phyloP scores from a whole-genome alignment of 2,888 invertebrate species.

The Oscheius sp. region DNA sequence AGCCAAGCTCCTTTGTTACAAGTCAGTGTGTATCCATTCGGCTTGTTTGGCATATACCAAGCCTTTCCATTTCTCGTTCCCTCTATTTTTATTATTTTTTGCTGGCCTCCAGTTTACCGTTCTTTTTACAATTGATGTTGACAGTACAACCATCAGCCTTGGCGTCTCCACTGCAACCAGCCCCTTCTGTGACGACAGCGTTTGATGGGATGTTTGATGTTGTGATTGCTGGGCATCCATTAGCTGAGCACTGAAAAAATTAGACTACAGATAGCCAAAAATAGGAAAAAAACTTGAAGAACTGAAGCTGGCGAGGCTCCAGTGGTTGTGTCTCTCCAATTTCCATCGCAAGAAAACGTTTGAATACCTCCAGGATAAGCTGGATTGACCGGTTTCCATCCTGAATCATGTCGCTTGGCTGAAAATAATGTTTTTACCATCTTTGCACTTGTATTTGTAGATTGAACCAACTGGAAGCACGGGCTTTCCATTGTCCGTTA shows the following conservation, averaged over 20 bases:
- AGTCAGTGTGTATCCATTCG: constrained; percentile 10
- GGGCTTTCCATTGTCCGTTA: background rate
- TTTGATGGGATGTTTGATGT: background rate
- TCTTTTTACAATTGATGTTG: constrained; percentile 1
- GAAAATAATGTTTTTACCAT: background rate
- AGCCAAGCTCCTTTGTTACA: constrained; percentile 15
- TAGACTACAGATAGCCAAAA: background rate
- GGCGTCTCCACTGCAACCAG: background rate
- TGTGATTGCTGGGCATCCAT: constrained; percentile 12
- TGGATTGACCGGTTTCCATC: constrained; percentile 1
- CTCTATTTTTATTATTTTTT: background rate
- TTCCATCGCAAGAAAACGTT: constrained; percentile 3
- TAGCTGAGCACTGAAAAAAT: constrained; percentile 8
- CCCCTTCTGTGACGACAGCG: background rate
- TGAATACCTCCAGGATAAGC: background rate
- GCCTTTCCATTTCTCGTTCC: background rate
- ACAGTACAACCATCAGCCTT: constrained; percentile 6
- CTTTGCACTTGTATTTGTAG: background rate
- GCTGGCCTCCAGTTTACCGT: background rate
- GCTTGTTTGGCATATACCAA: constrained; percentile 22
- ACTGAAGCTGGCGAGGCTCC: background rate
- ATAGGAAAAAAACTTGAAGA: constrained; percentile 1
- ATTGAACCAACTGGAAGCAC: background rate
- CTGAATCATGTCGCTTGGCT: no score
- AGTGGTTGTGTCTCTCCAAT: constrained; percentile 1